Percentiles rank a stretch among this genome's conserved stretches.
Evolutionary conservation across 2,113 vertebrate genomes (phyloP).

Genomic region (Corythoichthys haematopterus): DNA sequence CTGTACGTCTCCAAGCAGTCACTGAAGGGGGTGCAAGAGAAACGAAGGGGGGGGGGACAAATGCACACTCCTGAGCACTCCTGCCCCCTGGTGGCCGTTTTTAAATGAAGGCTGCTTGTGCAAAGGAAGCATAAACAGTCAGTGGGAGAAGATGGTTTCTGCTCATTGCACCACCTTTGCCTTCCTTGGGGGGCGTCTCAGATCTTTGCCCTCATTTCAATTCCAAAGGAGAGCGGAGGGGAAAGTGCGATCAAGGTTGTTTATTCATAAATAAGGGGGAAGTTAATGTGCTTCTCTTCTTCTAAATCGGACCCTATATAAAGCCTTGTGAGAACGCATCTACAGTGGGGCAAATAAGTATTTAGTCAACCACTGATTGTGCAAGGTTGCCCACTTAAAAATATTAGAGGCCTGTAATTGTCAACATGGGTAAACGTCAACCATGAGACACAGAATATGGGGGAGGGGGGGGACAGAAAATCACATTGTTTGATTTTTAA

Average conservation of each 20-base stretch:
- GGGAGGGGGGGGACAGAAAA: no score
- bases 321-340: no score
- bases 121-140: conserved; percentile 23
- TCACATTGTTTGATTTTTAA: no score
- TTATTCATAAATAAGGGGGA: conserved; percentile 52
- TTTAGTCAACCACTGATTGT: no score
- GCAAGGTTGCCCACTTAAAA: no score
- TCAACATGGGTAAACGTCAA: no score
- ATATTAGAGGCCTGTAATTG: no score
- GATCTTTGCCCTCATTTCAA: conserved; percentile 64
- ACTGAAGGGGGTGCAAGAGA: conserved; percentile 12
- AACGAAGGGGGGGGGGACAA: not conserved
- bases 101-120: not conserved
- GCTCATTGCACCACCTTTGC: conserved; percentile 64
- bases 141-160: conserved; percentile 41
- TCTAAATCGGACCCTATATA: no score
- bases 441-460: no score
- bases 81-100: conserved; percentile 71
- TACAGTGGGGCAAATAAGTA: no score
- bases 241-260: conserved; percentile 27
- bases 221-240: conserved; percentile 37
- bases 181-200: conserved; percentile 46
- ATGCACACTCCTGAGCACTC: conserved; percentile 57
- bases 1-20: conserved; percentile 14
- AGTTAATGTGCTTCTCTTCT: conserved; percentile 3